phyloP scores from a whole-genome alignment of 1,140 invertebrate genomes.

The Ylistrum balloti region DNA sequence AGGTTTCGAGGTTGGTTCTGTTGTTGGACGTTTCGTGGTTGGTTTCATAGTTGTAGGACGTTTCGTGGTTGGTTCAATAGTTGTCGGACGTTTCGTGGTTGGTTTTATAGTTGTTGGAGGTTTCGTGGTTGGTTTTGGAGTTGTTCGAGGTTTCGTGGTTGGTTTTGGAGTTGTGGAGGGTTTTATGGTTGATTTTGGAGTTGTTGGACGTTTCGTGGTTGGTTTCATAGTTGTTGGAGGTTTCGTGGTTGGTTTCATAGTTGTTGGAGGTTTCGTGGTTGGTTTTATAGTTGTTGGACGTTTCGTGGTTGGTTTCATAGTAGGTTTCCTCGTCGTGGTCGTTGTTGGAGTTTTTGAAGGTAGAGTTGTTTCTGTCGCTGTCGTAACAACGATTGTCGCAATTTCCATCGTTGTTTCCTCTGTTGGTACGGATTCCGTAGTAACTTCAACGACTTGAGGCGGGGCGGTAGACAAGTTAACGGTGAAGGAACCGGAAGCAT shows the following conservation, averaged over 20 bases:
- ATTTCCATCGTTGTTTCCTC: neutral
- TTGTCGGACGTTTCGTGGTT: neutral
- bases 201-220: neutral
- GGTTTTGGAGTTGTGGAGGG: neutral
- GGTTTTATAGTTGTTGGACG: neutral
- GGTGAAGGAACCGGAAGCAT: neutral
- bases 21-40: neutral
- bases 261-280: neutral
- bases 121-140: neutral
- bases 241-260: neutral
- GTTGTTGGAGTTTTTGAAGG: neutral
- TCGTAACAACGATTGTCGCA: neutral
- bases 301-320: neutral
- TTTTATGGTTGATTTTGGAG: neutral
- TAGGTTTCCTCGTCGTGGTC: neutral
- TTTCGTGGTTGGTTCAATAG: neutral
- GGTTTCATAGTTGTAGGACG: neutral
- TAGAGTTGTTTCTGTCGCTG: neutral
- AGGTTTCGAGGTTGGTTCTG: neutral
- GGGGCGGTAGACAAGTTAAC: neutral
- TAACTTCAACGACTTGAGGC: neutral
- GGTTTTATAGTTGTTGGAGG: neutral
- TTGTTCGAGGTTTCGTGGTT: neutral
- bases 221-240: neutral
- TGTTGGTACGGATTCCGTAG: neutral